phyloP scores from a whole-genome alignment of 2,113 vertebrate species.

The Phyllostomus discolor region DNA sequence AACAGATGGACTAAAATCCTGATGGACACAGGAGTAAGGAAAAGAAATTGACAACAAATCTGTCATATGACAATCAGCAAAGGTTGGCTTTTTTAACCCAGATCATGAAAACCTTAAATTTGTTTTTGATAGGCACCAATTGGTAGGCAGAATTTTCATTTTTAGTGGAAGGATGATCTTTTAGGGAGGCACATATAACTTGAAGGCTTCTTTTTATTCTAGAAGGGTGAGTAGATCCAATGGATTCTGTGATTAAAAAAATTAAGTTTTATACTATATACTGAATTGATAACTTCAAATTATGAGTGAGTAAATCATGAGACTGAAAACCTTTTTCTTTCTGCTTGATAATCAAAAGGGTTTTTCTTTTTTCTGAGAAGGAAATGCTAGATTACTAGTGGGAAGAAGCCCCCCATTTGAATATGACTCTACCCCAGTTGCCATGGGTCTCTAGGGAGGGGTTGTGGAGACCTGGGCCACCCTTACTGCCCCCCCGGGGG shows the following conservation, averaged over 20 bases:
- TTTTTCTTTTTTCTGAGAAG: not conserved
- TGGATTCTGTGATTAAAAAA: not conserved
- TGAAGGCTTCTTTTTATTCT: not conserved
- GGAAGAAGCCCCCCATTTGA: not conserved
- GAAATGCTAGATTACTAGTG: not conserved
- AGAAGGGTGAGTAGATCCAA: not conserved
- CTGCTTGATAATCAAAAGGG: not conserved
- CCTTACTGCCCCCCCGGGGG: too few relatives aligned
- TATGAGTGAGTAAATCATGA: not conserved
- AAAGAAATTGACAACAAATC: not conserved
- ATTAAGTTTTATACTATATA: not conserved
- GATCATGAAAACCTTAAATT: not conserved
- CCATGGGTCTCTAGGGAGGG: not conserved
- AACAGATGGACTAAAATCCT: not conserved
- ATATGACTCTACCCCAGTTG: not conserved
- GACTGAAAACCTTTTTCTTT: not conserved
- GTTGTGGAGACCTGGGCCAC: not conserved
- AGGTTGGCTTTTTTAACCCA: not conserved
- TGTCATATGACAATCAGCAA: not conserved
- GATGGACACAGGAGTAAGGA: not conserved
- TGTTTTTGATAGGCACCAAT: not conserved
- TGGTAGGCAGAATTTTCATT: not conserved
- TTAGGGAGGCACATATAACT: not conserved
- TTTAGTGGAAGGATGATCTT: not conserved
- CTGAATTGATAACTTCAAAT: not conserved